Conservation (phyloP, 2,797 vertebrate species). For the Phaenicophaeus curvirostris region DNA sequence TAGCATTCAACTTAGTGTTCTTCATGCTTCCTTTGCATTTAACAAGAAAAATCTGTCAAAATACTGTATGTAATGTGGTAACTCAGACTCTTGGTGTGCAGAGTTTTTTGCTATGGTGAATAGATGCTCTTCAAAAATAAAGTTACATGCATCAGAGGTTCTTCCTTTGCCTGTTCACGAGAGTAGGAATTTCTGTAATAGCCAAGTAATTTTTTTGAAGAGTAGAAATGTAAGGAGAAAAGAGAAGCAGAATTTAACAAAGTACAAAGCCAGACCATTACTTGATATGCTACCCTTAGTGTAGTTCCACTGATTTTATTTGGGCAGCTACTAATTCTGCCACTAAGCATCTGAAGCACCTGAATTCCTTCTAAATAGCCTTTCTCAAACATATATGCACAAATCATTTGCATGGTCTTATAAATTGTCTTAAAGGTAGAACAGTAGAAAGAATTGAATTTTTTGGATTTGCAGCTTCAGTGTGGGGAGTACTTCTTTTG, state of each 20-base stretch:
- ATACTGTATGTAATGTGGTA: neutral
- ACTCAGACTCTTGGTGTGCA: neutral
- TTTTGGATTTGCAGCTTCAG: too few species aligned
- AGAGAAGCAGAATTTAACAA: neutral
- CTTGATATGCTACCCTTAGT: neutral
- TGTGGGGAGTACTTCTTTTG: too few species aligned
- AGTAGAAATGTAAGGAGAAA: neutral
- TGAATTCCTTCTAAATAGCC: neutral
- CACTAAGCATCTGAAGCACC: neutral
- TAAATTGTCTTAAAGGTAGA: too few species aligned
- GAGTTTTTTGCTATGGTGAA: neutral
- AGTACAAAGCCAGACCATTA: neutral
- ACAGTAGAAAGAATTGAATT: too few species aligned
- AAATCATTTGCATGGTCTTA: neutral
- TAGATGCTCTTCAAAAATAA: neutral
- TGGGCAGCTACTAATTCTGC: neutral
- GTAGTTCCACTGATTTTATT: neutral
- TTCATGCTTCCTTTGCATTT: neutral
- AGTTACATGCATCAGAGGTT: neutral
- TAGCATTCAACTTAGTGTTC: neutral
- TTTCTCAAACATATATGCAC: neutral
- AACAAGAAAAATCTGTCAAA: conserved; percentile 8
- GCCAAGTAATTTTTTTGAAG: neutral
- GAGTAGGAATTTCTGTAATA: neutral
- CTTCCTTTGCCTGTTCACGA: neutral